Evolutionary conservation across 2,888 invertebrate genomes (phyloP).

Genomic region (Caradrina kadenii): DNA sequence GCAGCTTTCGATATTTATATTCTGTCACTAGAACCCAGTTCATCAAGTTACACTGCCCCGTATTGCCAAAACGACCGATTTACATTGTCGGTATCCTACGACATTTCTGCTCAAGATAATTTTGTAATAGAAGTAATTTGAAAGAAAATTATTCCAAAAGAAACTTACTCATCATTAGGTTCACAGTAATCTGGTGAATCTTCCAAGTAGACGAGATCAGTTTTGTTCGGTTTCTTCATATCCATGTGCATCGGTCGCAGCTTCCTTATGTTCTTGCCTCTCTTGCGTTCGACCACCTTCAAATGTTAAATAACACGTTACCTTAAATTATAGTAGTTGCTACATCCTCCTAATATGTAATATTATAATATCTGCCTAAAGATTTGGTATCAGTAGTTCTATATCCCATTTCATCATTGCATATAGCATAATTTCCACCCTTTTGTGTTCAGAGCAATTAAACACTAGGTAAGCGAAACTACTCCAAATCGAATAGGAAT

Average conservation of each 20-base stretch:
- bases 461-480: too few species aligned
- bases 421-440: too few species aligned
- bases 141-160: background rate
- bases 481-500: too few species aligned
- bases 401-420: too few species aligned
- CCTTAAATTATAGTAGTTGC: background rate
- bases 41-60: too few species aligned
- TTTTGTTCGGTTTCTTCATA: constrained; percentile 96
- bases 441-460: too few species aligned
- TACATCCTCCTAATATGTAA: too few species aligned
- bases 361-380: too few species aligned
- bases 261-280: constrained; percentile 92
- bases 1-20: too few species aligned
- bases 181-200: constrained; percentile 98
- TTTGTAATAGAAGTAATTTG: background rate
- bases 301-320: constrained; percentile 39
- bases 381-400: background rate
- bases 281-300: constrained; percentile 92
- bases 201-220: constrained; percentile 97
- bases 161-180: constrained; percentile 94
- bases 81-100: background rate
- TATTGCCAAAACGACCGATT: too few species aligned
- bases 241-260: constrained; percentile 94
- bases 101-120: background rate
- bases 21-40: too few species aligned